Evolutionary conservation across 1,140 invertebrate species (phyloP).

Genomic region (Papilio glaucus): DNA sequence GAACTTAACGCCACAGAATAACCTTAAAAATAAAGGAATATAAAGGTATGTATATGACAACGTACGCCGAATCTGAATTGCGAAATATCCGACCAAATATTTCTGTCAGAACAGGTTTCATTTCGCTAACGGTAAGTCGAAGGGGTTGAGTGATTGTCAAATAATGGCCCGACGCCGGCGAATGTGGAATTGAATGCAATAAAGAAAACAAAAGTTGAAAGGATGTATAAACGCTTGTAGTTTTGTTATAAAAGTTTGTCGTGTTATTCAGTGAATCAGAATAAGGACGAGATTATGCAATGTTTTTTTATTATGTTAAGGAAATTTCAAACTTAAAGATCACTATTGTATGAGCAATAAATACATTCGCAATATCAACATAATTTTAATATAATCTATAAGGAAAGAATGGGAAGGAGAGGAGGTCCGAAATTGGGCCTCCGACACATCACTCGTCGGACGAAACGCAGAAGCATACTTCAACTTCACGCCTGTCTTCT

Average conservation of each 20-base stretch:
- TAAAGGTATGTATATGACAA: not conserved
- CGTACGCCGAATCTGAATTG: not conserved
- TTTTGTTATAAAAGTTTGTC: not conserved
- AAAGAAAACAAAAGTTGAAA: no score
- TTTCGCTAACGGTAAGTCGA: not conserved
- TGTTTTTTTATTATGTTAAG: no score
- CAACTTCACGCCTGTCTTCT: no score
- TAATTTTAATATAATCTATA: no score
- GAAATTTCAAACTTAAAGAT: no score
- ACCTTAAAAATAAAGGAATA: not conserved
- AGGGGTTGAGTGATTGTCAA: slow-evolving; percentile 16
- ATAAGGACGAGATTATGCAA: not conserved
- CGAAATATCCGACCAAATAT: slow-evolving; percentile 4
- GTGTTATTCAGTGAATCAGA: not conserved
- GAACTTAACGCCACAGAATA: not conserved
- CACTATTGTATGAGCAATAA: no score
- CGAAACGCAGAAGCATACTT: no score
- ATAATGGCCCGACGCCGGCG: not conserved
- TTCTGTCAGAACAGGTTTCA: slow-evolving; percentile 4
- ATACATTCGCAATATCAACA: no score
- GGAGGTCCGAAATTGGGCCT: no score
- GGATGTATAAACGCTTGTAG: not conserved
- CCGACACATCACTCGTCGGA: no score
- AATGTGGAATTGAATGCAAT: not conserved
- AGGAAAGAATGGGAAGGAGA: no score